phyloP scores from a whole-genome alignment of 2,888 invertebrate species.

The Plagodis dolabraria region DNA sequence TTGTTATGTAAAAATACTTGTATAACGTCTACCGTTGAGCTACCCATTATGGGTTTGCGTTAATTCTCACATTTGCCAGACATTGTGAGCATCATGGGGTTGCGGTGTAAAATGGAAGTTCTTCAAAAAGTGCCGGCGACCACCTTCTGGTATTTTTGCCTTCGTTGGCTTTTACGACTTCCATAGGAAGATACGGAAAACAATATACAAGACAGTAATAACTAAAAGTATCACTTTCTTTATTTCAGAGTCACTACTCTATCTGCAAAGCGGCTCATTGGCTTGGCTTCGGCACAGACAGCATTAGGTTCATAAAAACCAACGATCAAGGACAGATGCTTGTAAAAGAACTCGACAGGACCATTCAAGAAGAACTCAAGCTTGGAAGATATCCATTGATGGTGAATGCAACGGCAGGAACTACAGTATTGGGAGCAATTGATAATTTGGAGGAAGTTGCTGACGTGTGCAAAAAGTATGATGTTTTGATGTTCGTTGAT shows the following conservation, averaged over 20 bases:
- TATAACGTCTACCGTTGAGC: too few species aligned
- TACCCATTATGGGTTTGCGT: too few species aligned
- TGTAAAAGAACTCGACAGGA: slow-evolving; percentile 83
- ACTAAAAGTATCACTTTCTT: background rate
- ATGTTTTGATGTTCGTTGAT: slow-evolving; percentile 93
- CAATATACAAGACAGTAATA: too few species aligned
- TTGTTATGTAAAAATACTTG: too few species aligned
- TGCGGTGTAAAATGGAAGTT: too few species aligned
- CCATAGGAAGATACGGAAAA: too few species aligned
- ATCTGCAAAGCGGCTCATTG: slow-evolving; percentile 92
- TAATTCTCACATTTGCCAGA: too few species aligned
- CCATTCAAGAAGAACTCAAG: slow-evolving; percentile 76
- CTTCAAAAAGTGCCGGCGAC: too few species aligned
- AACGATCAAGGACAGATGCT: slow-evolving; percentile 89
- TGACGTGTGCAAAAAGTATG: slow-evolving; percentile 87
- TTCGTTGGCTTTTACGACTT: too few species aligned
- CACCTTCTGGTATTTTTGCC: too few species aligned
- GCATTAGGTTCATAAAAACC: slow-evolving; percentile 86
- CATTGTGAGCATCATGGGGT: too few species aligned
- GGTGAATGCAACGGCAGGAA: slow-evolving; percentile 91
- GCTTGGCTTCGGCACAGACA: slow-evolving; percentile 93
- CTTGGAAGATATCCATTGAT: slow-evolving; percentile 86
- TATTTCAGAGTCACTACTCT: slow-evolving; percentile 90
- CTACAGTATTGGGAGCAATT: slow-evolving; percentile 93
- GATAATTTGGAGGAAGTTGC: slow-evolving; percentile 89